These are phyloP conservation scores for Aurelia aurita complex sp. Pacific DNA, from an alignment of 30 jellyfish, hydroid and myxozoan genomes.

Conservation along the genomic window DNA sequence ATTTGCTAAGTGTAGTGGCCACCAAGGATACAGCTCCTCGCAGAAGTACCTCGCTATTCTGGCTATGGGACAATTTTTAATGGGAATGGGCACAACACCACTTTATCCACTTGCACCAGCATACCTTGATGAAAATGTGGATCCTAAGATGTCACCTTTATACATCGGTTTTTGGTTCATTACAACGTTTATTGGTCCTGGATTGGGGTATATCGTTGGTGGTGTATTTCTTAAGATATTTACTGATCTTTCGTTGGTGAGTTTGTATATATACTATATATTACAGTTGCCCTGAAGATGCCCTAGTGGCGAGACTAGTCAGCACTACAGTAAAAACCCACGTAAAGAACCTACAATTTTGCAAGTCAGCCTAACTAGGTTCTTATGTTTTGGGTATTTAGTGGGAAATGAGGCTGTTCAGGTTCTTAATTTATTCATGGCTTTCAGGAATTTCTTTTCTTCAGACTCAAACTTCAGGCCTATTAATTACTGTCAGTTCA, in stretches of 20 bases:
- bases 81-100: slow-evolving; percentile 92
- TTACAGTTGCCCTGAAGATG: neutral
- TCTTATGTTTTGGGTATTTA: no score
- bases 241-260: slow-evolving; percentile 72
- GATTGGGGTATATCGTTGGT: slow-evolving; percentile 73
- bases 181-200: slow-evolving; percentile 84
- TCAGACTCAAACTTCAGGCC: no score
- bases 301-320: no score
- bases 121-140: slow-evolving; percentile 84
- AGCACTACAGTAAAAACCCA: no score
- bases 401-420: no score
- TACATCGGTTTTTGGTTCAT: slow-evolving; percentile 87
- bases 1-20: slow-evolving; percentile 12
- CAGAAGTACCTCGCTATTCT: slow-evolving; percentile 37
- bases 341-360: no score
- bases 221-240: slow-evolving; percentile 63
- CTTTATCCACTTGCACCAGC: slow-evolving; percentile 88
- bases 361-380: no score
- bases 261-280: neutral
- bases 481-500: no score
- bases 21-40: slow-evolving; percentile 22
- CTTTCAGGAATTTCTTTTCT: no score
- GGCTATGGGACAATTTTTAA: slow-evolving; percentile 67
- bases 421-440: no score
- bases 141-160: slow-evolving; percentile 83